Conservation (phyloP, 2,113 vertebrate species). For the Actenoides lindsayi region DNA sequence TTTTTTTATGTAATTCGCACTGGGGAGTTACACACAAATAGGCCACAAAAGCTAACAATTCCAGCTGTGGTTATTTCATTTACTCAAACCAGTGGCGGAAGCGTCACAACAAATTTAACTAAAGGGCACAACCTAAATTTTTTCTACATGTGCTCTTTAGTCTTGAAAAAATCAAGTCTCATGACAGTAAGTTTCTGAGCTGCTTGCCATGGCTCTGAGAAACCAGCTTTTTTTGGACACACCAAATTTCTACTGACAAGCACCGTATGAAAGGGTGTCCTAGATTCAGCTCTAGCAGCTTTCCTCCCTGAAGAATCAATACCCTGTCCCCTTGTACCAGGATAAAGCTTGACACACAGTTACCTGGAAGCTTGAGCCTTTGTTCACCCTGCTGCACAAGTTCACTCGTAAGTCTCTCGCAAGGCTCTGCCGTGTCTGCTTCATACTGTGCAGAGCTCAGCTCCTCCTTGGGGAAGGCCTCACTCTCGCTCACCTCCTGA, state of each 20-base stretch:
- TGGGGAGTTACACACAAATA: background rate
- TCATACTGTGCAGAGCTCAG: constrained; percentile 70
- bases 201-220: background rate
- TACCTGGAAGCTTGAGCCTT: constrained; percentile 71
- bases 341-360: background rate
- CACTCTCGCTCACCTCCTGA: constrained; percentile 84
- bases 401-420: constrained; percentile 46
- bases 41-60: background rate
- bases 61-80: background rate
- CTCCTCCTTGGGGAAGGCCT: constrained; percentile 85
- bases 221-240: background rate
- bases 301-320: background rate
- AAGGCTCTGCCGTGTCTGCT: background rate
- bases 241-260: background rate
- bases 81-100: background rate
- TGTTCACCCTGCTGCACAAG: constrained; percentile 64
- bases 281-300: background rate
- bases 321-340: background rate
- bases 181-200: background rate
- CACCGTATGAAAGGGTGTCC: background rate
- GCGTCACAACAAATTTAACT: background rate
- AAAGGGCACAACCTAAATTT: background rate
- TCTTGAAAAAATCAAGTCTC: background rate
- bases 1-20: background rate
- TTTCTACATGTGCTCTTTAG: background rate